Percentiles rank a stretch among this genome's conserved stretches.
Evolutionary conservation across 2,113 vertebrate genomes (phyloP).

Genomic region (Sinocyclocheilus grahami): DNA sequence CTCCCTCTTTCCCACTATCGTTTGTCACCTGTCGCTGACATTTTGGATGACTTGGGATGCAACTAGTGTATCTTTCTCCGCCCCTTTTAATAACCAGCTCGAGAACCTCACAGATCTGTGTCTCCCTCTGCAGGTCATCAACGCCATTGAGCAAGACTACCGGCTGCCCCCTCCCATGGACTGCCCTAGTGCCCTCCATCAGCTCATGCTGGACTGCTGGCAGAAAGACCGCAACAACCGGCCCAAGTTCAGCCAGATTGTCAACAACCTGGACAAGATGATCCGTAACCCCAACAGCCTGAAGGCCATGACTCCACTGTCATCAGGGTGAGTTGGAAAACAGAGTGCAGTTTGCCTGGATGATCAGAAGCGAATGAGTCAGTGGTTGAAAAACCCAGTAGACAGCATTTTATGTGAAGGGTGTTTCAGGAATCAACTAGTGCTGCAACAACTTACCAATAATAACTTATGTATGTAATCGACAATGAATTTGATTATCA

Average conservation of each 20-base stretch:
- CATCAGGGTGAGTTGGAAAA: slow-evolving; percentile 83
- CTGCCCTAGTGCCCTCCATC: slow-evolving; percentile 93
- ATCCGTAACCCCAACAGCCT: slow-evolving; percentile 97
- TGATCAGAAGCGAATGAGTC: neutral
- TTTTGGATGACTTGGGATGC: neutral
- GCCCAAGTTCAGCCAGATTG: slow-evolving; percentile 96
- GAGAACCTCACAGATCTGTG: slow-evolving; percentile 62
- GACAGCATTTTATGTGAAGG: neutral
- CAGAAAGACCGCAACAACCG: slow-evolving; percentile 97
- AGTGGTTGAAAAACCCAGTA: neutral
- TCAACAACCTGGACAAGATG: slow-evolving; percentile 99
- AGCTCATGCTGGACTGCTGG: slow-evolving; percentile 99
- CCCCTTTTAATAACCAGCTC: neutral
- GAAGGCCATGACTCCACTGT: slow-evolving; percentile 95
- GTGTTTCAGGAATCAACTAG: neutral
- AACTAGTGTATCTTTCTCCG: neutral
- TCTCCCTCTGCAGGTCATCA: slow-evolving; percentile 87
- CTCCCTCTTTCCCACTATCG: neutral
- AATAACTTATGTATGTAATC: neutral
- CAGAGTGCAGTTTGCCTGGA: neutral
- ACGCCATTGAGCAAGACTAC: slow-evolving; percentile 97
- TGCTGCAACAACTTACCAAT: neutral
- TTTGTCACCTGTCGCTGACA: neutral
- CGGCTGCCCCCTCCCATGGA: slow-evolving; percentile 96
- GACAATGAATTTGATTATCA: no score